phyloP scores from a whole-genome alignment of 1,140 invertebrate genomes.

The Cyphomyrmex costatus region DNA sequence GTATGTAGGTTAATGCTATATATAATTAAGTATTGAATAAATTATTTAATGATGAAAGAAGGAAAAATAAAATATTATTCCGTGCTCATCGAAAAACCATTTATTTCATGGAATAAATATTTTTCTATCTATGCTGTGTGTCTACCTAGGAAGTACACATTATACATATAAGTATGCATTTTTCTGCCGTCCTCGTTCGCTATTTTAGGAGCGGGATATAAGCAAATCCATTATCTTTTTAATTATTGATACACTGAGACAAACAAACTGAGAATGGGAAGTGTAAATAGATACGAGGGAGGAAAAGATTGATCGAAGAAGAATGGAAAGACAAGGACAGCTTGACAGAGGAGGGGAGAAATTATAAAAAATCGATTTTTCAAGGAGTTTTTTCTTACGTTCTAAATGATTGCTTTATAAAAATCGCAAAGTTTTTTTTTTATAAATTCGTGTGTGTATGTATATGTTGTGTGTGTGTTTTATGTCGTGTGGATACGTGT shows the following conservation, averaged over 20 bases:
- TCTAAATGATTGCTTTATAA: conserved; percentile 60
- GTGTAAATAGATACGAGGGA: conserved; percentile 15
- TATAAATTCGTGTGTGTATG: conserved; percentile 5
- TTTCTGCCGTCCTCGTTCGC: conserved; percentile 74
- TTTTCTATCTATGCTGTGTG: conserved; percentile 82
- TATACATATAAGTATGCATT: conserved; percentile 84
- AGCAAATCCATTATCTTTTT: conserved; percentile 81
- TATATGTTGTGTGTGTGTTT: neutral
- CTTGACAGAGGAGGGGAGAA: neutral
- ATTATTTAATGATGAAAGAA: neutral
- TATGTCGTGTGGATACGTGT: neutral
- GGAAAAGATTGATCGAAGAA: neutral
- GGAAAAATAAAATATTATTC: conserved; percentile 63
- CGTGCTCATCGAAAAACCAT: conserved; percentile 81
- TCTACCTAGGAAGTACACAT: conserved; percentile 85
- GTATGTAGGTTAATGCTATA: neutral
- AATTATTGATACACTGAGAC: conserved; percentile 81
- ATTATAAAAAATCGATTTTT: conserved; percentile 53
- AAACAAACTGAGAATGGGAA: conserved; percentile 71
- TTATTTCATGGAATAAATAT: conserved; percentile 86
- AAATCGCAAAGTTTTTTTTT: conserved; percentile 48
- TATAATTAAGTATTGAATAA: neutral
- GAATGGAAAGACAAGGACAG: conserved; percentile 31
- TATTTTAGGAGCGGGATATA: conserved; percentile 78
- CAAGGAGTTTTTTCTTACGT: conserved; percentile 48